Evolutionary conservation across 2,113 vertebrate genomes (phyloP).

Genomic region (Vicugna pacos): DNA sequence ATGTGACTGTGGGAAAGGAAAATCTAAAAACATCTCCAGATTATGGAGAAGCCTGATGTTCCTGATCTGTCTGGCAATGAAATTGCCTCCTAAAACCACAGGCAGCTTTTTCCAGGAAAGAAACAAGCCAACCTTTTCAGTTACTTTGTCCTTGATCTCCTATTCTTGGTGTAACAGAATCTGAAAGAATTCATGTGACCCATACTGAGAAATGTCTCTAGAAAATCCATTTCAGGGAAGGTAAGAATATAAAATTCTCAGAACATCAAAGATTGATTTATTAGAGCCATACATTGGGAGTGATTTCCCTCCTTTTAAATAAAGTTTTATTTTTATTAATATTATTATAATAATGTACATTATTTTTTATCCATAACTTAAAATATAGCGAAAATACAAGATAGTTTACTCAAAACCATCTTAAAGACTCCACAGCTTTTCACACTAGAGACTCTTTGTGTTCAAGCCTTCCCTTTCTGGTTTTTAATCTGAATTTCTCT

Average conservation of each 20-base stretch:
- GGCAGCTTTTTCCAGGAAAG: constrained; percentile 54
- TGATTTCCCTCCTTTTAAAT: neutral
- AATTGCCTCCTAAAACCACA: constrained; percentile 43
- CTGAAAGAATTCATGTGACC: constrained; percentile 42
- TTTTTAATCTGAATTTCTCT: neutral
- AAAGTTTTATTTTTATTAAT: neutral
- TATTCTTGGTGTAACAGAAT: neutral
- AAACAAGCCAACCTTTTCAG: neutral
- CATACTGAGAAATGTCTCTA: neutral
- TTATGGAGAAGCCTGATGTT: neutral
- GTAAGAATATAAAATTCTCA: neutral
- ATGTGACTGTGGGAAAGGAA: constrained; percentile 34
- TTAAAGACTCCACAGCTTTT: neutral
- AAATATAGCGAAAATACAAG: neutral
- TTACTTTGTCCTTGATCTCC: constrained; percentile 42
- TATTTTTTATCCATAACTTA: constrained; percentile 23
- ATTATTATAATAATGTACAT: neutral
- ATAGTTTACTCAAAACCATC: neutral
- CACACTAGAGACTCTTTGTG: neutral
- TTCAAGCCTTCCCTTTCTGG: neutral
- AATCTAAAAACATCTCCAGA: constrained; percentile 56
- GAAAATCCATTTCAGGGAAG: neutral
- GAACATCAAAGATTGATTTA: neutral
- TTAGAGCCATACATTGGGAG: neutral
- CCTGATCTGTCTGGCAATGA: neutral